Percentiles rank a stretch among this genome's conserved stretches.
phyloP scores from a whole-genome alignment of 2,888 invertebrate genomes.

The Xanthia togata region DNA sequence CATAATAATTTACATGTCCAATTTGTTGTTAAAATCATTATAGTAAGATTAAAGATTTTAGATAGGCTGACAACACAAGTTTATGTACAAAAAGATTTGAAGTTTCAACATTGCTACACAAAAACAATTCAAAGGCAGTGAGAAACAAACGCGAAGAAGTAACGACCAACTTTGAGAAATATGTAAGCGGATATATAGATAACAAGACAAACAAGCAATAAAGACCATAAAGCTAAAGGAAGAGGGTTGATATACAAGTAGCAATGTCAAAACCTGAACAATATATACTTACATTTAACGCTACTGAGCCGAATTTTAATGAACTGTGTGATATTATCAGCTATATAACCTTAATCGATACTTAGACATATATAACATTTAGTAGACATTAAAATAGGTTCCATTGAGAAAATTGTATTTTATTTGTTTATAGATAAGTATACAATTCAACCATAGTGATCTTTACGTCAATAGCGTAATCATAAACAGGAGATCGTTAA shows the following conservation, averaged over 20 bases:
- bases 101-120: constrained; percentile 89
- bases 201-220: constrained; percentile 69
- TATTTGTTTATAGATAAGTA: constrained; percentile 75
- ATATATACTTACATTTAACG: constrained; percentile 78
- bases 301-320: constrained; percentile 85
- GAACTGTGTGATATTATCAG: constrained; percentile 79
- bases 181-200: constrained; percentile 69
- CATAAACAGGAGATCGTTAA: constrained; percentile 32
- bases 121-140: constrained; percentile 65
- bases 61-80: constrained; percentile 83
- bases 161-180: constrained; percentile 88
- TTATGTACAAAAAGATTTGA: constrained; percentile 74
- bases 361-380: constrained; percentile 90
- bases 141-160: constrained; percentile 62
- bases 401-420: constrained; percentile 81
- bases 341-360: constrained; percentile 83
- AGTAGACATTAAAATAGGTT: constrained; percentile 87
- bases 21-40: constrained; percentile 48
- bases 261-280: constrained; percentile 88
- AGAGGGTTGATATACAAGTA: constrained; percentile 73
- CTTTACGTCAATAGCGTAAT: constrained; percentile 77
- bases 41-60: constrained; percentile 48
- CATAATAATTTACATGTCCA: constrained; percentile 39
- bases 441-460: constrained; percentile 75
- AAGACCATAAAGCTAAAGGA: constrained; percentile 64